These are phyloP conservation scores for Cyrtonyx montezumae DNA, from an alignment of 2,113 vertebrate species.

Conservation along the genomic window DNA sequence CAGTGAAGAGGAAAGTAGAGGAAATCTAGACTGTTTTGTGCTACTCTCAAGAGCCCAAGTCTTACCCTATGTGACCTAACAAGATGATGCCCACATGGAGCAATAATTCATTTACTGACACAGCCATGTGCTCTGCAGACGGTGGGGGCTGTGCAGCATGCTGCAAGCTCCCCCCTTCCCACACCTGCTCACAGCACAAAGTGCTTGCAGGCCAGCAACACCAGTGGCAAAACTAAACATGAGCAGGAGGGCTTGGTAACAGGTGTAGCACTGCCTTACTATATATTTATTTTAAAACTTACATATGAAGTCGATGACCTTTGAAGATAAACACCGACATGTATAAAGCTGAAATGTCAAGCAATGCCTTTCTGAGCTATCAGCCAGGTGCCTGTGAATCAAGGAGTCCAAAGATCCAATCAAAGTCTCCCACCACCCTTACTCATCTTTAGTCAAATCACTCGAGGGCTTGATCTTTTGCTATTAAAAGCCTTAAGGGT, in stretches of 20 bases:
- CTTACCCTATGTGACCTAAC: neutral
- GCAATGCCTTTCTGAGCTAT: slow-evolving; percentile 46
- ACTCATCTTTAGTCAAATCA: slow-evolving; percentile 36
- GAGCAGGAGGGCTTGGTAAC: neutral
- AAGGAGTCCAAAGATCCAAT: slow-evolving; percentile 34
- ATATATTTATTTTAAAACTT: neutral
- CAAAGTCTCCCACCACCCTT: slow-evolving; percentile 10
- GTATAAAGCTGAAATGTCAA: slow-evolving; percentile 63
- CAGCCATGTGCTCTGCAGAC: neutral
- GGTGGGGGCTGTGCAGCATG: rapidly evolving
- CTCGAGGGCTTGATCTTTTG: slow-evolving; percentile 35
- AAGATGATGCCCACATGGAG: neutral
- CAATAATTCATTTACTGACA: neutral
- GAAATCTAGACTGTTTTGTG: neutral
- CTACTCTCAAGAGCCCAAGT: neutral
- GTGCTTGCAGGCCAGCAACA: neutral
- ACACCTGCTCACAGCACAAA: rapidly evolving
- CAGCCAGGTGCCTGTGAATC: slow-evolving; percentile 41
- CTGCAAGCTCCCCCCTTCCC: neutral
- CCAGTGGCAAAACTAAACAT: neutral
- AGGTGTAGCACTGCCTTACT: neutral
- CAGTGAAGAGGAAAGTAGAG: neutral
- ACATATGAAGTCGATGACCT: slow-evolving; percentile 20
- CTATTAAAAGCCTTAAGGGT: slow-evolving; percentile 25
- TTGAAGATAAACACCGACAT: slow-evolving; percentile 27